phyloP scores from a whole-genome alignment of 2,888 invertebrate genomes.

The Leptinotarsa tumamoca region DNA sequence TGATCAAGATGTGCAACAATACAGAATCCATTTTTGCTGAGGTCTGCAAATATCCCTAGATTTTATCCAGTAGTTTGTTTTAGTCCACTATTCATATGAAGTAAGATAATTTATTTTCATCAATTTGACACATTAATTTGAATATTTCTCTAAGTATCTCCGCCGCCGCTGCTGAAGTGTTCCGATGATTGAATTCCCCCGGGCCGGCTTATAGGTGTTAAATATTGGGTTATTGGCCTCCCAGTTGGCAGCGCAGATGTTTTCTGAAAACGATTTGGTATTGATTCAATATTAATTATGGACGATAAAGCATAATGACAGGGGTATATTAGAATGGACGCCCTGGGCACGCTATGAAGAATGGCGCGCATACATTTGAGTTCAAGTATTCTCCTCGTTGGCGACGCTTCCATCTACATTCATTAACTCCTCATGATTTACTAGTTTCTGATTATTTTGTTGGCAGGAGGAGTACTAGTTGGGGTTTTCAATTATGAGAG shows the following conservation, averaged over 20 bases:
- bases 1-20: too few species aligned
- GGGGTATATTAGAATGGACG: conserved; percentile 44
- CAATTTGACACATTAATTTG: too few species aligned
- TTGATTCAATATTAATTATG: conserved; percentile 48
- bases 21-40: too few species aligned
- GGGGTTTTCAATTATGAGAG: background rate
- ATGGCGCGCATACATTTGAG: conserved; percentile 42
- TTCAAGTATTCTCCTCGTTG: conserved; percentile 37
- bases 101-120: too few species aligned
- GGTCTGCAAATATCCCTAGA: too few species aligned
- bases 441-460: conserved; percentile 27
- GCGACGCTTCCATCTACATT: conserved; percentile 33
- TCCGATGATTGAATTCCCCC: conserved; percentile 15
- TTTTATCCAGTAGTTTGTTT: too few species aligned
- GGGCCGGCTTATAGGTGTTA: conserved; percentile 34
- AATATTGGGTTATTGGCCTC: conserved; percentile 44
- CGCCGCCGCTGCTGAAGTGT: conserved; percentile 6
- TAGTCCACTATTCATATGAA: too few species aligned
- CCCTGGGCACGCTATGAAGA: conserved; percentile 41
- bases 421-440: conserved; percentile 40
- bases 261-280: conserved; percentile 43
- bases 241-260: conserved; percentile 41
- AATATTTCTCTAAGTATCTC: background rate
- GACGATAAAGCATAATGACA: conserved; percentile 46
- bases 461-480: background rate